Conservation (phyloP, 2,113 vertebrate species). For the Carlito syrichta region DNA sequence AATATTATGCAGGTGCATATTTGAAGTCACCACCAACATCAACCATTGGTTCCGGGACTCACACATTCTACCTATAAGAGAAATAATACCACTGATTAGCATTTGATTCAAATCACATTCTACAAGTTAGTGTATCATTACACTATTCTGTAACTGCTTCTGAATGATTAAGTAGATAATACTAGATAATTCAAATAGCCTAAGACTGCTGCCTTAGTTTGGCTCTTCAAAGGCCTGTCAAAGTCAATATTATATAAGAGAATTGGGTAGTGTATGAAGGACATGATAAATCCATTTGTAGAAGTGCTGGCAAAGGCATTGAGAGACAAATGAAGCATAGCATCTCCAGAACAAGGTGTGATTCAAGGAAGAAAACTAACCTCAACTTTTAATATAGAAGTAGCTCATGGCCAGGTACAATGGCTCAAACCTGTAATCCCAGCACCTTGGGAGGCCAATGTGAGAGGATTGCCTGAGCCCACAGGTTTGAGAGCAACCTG, state of each 20-base stretch:
- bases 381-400: background rate
- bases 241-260: background rate
- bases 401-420: too few species aligned
- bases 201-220: background rate
- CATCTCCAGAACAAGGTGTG: background rate
- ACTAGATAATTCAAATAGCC: background rate
- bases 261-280: background rate
- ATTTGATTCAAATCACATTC: background rate
- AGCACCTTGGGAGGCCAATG: too few species aligned
- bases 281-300: background rate
- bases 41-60: background rate
- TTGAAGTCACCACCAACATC: background rate
- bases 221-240: background rate
- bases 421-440: too few species aligned
- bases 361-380: background rate
- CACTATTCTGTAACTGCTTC: background rate
- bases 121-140: background rate
- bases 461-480: too few species aligned
- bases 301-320: background rate
- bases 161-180: background rate
- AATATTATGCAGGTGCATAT: background rate
- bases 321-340: background rate
- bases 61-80: background rate
- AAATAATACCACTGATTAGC: background rate
- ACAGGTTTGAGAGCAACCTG: too few species aligned